phyloP scores from a whole-genome alignment of 2,888 invertebrate genomes.

The Lagria hirta region DNA sequence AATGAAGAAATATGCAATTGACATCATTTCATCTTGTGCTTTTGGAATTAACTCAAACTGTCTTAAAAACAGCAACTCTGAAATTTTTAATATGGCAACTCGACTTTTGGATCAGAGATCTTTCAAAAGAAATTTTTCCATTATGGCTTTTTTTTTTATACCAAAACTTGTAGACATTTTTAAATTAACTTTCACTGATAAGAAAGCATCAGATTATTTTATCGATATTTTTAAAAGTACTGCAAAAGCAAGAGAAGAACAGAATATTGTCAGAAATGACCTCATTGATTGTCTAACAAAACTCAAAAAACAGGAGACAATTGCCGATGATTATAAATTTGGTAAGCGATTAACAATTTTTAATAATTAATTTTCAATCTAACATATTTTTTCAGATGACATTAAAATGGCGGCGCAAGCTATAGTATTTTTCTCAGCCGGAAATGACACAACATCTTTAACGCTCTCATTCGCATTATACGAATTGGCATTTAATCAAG shows the following conservation, averaged over 20 bases:
- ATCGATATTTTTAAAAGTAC: constrained; percentile 38
- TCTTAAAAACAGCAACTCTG: constrained; percentile 41
- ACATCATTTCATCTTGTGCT: constrained; percentile 50
- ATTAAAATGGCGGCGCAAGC: constrained; percentile 23
- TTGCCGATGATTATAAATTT: constrained; percentile 38
- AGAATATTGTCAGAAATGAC: constrained; percentile 43
- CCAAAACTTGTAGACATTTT: constrained; percentile 35
- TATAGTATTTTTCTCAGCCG: constrained; percentile 19
- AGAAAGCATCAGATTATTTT: constrained; percentile 38
- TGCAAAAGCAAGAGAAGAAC: constrained; percentile 36
- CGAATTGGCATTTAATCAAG: constrained; percentile 16
- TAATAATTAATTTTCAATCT: too few relatives aligned
- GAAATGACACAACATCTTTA: constrained; percentile 18
- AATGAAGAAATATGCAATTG: constrained; percentile 26
- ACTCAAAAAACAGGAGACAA: constrained; percentile 43
- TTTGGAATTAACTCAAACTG: constrained; percentile 50
- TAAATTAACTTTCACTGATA: constrained; percentile 35
- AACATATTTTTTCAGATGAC: constrained; percentile 14
- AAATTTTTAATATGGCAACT: constrained; percentile 43
- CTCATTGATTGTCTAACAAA: constrained; percentile 53
- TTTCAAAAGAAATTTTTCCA: constrained; percentile 29
- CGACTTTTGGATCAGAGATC: constrained; percentile 37
- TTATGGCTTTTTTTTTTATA: constrained; percentile 29
- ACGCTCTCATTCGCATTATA: constrained; percentile 11
- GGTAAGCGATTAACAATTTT: too few relatives aligned